These are phyloP conservation scores for Pseudococcus longispinus DNA, from an alignment of 2,888 invertebrate genomes.

Conservation along the genomic window DNA sequence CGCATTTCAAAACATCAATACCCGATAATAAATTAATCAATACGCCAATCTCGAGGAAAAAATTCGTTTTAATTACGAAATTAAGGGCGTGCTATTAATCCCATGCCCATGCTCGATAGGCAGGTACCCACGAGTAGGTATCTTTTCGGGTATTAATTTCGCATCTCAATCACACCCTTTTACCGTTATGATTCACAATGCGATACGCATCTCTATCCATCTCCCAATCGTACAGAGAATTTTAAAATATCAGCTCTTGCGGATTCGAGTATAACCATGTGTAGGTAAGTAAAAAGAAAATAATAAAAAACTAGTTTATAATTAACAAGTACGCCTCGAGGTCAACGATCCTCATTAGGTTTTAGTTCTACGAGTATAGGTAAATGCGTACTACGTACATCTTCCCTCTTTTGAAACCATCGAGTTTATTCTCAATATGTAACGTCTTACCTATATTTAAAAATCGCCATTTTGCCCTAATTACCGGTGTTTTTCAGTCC, in stretches of 20 bases:
- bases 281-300: not conserved
- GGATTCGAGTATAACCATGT: not conserved
- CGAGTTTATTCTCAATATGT: not conserved
- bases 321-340: constrained; percentile 48
- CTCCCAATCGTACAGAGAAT: not conserved
- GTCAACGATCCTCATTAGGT: constrained; percentile 54
- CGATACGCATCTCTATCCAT: constrained; percentile 18
- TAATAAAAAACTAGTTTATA: constrained; percentile 48
- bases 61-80: not conserved
- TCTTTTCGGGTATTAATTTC: not conserved
- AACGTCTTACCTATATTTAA: constrained; percentile 40
- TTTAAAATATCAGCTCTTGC: not conserved
- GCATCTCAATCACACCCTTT: constrained; percentile 19
- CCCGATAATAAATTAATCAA: not conserved
- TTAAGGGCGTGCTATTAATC: not conserved
- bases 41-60: not conserved
- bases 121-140: not conserved
- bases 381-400: not conserved
- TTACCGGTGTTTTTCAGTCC: constrained; percentile 24
- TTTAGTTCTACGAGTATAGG: not conserved
- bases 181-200: constrained; percentile 12
- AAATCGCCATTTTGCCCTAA: constrained; percentile 39
- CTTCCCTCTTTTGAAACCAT: not conserved
- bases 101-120: not conserved
- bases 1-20: not conserved